A percentile compares a stretch with the other conserved stretches of the same genome.
Conservation (phyloP, 2,888 invertebrate species). For the Mechanitis mazaeus region DNA sequence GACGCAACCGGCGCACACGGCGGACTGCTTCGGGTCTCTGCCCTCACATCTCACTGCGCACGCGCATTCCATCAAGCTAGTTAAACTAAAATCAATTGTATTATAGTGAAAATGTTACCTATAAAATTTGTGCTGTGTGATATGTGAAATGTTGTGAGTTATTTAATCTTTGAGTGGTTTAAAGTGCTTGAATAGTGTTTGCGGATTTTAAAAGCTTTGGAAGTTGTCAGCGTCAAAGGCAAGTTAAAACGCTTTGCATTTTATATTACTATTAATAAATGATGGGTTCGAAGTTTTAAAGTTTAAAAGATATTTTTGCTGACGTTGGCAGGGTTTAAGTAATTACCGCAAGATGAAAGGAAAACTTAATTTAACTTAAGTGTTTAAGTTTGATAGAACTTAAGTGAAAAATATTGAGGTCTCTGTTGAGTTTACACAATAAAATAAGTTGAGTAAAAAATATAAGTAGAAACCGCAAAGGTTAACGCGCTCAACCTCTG, state of each 20-base stretch:
- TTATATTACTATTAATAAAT: slow-evolving; percentile 34
- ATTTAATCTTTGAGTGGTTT: slow-evolving; percentile 38
- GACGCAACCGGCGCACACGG: slow-evolving; percentile 50
- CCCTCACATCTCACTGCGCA: slow-evolving; percentile 57
- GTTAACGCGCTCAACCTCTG: background rate
- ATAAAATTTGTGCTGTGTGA: background rate
- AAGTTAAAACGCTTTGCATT: slow-evolving; percentile 46
- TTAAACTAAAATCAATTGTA: slow-evolving; percentile 14
- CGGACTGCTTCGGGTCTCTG: slow-evolving; percentile 60
- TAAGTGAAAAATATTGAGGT: too few species aligned
- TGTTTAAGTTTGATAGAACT: too few species aligned
- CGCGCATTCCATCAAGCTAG: slow-evolving; percentile 30
- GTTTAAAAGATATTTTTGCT: too few species aligned
- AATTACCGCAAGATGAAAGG: too few species aligned
- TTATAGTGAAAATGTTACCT: slow-evolving; percentile 10
- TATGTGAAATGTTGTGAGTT: slow-evolving; percentile 26
- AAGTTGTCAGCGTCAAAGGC: slow-evolving; percentile 39
- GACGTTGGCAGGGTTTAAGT: too few species aligned
- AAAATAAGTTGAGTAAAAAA: background rate
- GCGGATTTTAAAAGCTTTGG: slow-evolving; percentile 27
- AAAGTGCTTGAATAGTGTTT: slow-evolving; percentile 40
- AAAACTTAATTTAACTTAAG: too few species aligned
- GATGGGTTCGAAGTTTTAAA: too few species aligned
- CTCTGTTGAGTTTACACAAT: slow-evolving; percentile 10
- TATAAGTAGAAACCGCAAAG: slow-evolving; percentile 5